These are phyloP conservation scores for Nycteola revayana DNA, from an alignment of 2,888 invertebrate genomes.

Conservation along the genomic window DNA sequence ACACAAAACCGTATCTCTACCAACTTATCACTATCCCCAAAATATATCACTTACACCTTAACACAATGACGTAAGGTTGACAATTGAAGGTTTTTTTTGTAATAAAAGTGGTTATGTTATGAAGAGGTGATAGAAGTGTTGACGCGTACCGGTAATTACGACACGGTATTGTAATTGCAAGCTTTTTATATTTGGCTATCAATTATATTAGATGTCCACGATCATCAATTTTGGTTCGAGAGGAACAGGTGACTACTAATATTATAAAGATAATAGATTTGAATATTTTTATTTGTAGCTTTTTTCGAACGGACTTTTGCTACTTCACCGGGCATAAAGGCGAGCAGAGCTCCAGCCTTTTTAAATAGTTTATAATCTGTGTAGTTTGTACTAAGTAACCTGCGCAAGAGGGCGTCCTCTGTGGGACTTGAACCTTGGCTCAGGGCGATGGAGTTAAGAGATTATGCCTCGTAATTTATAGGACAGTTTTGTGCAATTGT, in stretches of 20 bases:
- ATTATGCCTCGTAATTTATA: too few relatives aligned
- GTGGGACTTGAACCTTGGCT: too few relatives aligned
- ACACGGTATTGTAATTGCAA: conserved; percentile 44
- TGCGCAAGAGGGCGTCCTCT: too few relatives aligned
- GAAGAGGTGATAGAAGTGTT: conserved; percentile 39
- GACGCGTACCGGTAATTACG: conserved; percentile 42
- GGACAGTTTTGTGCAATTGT: too few relatives aligned
- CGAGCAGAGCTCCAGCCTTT: too few relatives aligned
- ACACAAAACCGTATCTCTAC: conserved; percentile 31
- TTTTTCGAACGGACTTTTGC: too few relatives aligned
- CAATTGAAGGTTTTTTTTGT: conserved; percentile 1
- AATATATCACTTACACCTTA: conserved; percentile 9
- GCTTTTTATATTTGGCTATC: conserved; percentile 34
- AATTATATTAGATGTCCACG: conserved; percentile 33
- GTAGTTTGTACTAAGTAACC: too few relatives aligned
- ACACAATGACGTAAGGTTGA: conserved; percentile 1
- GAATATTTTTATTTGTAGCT: too few relatives aligned
- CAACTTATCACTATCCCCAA: conserved; percentile 15
- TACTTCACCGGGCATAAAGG: too few relatives aligned
- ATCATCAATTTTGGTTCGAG: conserved; percentile 27
- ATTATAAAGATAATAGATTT: too few relatives aligned
- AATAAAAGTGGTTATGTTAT: conserved; percentile 8
- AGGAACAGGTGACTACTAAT: neutral
- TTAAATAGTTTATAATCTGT: too few relatives aligned
- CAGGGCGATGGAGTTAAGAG: too few relatives aligned